phyloP scores from a whole-genome alignment of 2,797 vertebrate species.

The Nannoperca australis region DNA sequence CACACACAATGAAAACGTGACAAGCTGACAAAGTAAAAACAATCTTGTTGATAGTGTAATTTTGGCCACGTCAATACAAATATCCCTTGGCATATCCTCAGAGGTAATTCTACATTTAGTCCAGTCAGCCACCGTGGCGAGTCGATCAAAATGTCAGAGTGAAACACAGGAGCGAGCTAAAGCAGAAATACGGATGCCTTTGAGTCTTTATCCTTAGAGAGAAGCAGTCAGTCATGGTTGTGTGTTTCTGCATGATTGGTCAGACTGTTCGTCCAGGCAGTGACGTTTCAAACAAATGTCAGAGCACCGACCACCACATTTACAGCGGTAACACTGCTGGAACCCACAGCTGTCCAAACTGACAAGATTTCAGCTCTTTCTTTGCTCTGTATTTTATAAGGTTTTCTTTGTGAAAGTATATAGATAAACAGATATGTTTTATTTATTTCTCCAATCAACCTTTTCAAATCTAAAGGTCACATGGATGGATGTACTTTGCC shows the following conservation, averaged over 20 bases:
- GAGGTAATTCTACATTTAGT: slow-evolving; percentile 17
- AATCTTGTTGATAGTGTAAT: slow-evolving; percentile 12
- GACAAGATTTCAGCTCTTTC: slow-evolving; percentile 11
- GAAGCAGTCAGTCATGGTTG: slow-evolving; percentile 26
- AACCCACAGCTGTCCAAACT: slow-evolving; percentile 24
- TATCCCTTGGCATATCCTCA: neutral
- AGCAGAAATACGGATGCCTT: slow-evolving; percentile 11
- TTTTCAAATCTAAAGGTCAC: slow-evolving; percentile 20
- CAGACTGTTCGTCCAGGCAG: slow-evolving; percentile 29
- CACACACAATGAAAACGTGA: neutral
- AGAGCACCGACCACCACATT: slow-evolving; percentile 15
- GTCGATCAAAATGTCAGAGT: slow-evolving; percentile 45
- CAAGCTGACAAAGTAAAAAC: slow-evolving; percentile 8
- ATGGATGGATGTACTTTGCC: slow-evolving; percentile 2
- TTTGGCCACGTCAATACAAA: neutral
- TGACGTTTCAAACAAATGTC: slow-evolving; percentile 44
- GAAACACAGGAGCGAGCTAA: slow-evolving; percentile 25
- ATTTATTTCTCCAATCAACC: neutral
- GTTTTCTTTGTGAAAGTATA: neutral
- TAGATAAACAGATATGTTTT: neutral
- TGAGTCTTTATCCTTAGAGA: slow-evolving; percentile 40
- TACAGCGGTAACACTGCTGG: neutral
- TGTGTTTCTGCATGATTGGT: slow-evolving; percentile 49
- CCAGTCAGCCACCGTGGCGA: slow-evolving; percentile 1
- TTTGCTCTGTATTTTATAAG: slow-evolving; percentile 1